These are phyloP conservation scores for Hyperoplus lanceolatus DNA, from an alignment of 2,797 vertebrate species.

Conservation along the genomic window DNA sequence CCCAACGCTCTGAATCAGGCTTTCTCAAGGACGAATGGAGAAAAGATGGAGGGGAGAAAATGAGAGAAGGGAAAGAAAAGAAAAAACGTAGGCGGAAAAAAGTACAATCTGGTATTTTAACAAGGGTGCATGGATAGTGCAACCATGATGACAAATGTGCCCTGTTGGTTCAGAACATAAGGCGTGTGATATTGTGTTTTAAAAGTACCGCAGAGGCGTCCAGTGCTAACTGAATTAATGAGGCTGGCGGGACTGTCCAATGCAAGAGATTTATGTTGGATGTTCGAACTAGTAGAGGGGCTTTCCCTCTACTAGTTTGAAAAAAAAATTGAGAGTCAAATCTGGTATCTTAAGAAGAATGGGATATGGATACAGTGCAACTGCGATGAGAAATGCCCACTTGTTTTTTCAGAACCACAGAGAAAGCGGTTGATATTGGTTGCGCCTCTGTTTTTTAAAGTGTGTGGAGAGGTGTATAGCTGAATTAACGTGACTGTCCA, in stretches of 20 bases:
- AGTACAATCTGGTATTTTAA: conserved; percentile 43
- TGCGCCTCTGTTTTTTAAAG: conserved; percentile 10
- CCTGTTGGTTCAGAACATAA: conserved; percentile 19
- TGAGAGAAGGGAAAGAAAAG: neutral
- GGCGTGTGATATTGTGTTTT: no score
- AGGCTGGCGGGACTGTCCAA: no score
- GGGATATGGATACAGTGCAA: conserved; percentile 59
- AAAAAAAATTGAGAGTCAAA: conserved; percentile 29
- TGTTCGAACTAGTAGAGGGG: neutral
- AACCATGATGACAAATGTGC: conserved; percentile 54
- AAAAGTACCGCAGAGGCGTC: no score
- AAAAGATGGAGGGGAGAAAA: conserved; percentile 9
- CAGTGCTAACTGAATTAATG: no score
- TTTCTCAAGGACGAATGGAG: conserved; percentile 73
- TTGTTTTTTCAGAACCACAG: conserved; percentile 35
- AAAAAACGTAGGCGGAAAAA: conserved; percentile 13
- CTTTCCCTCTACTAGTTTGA: neutral
- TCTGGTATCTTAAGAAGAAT: conserved; percentile 37
- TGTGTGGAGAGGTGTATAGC: conserved; percentile 29
- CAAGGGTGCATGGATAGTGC: conserved; percentile 56
- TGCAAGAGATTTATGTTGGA: no score
- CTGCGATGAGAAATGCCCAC: conserved; percentile 51
- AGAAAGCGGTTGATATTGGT: conserved; percentile 18
- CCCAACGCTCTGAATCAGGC: conserved; percentile 71
- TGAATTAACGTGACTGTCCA: conserved; percentile 69